phyloP scores from a whole-genome alignment of 2,888 invertebrate species.

The Limnephilus rhombicus region DNA sequence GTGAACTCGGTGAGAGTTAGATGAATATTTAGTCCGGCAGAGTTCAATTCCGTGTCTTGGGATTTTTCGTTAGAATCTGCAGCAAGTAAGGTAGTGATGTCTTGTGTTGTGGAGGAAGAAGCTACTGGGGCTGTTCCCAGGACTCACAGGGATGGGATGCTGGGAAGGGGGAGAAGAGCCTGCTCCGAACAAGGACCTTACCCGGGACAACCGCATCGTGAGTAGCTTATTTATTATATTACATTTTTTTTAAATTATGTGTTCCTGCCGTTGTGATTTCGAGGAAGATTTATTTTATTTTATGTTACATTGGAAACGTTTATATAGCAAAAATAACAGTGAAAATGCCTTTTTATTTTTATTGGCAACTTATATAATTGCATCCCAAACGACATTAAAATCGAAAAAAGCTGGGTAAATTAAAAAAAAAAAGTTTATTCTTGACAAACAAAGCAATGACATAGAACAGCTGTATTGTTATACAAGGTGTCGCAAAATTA shows the following conservation, averaged over 20 bases:
- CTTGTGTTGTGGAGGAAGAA: constrained; percentile 70
- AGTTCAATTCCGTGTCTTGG: background rate
- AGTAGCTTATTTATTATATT: constrained; percentile 67
- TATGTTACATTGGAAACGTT: too few relatives aligned
- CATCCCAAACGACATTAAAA: too few relatives aligned
- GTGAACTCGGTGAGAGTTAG: background rate
- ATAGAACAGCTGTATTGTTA: too few relatives aligned
- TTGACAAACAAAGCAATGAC: too few relatives aligned
- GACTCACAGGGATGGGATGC: constrained; percentile 76
- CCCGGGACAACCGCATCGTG: constrained; percentile 77
- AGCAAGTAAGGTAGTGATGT: constrained; percentile 48
- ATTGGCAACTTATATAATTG: too few relatives aligned
- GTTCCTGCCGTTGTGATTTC: background rate
- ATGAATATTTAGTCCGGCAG: background rate
- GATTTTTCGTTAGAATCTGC: background rate
- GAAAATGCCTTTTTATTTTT: too few relatives aligned
- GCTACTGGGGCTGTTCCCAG: constrained; percentile 66
- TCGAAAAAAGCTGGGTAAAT: too few relatives aligned
- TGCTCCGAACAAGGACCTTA: constrained; percentile 86
- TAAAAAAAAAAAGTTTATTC: too few relatives aligned
- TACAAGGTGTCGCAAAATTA: too few relatives aligned
- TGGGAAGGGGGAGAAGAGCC: constrained; percentile 80
- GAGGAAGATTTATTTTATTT: background rate
- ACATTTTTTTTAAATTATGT: background rate
- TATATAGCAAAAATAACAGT: too few relatives aligned